Percentiles rank a stretch among this genome's conserved stretches.
Evolutionary conservation across 2,888 invertebrate genomes (phyloP).

Genomic region (Pardosa pseudoannulata): DNA sequence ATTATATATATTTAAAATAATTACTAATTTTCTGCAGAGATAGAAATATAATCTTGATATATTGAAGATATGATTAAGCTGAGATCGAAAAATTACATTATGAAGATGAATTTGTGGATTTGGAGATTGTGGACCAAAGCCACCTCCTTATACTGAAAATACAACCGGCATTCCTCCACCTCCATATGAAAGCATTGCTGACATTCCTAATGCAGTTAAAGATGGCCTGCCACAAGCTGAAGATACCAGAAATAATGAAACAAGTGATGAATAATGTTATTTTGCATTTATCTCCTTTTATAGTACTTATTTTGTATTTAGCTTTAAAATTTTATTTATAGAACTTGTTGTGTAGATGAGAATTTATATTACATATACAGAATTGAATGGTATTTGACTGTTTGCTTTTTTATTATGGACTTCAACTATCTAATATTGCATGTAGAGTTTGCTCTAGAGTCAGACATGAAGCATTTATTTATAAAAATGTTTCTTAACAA

Average conservation of each 20-base stretch:
- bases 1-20: too few relatives aligned
- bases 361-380: too few relatives aligned
- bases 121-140: constrained; percentile 78
- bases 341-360: background rate
- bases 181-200: constrained; percentile 78
- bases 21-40: too few relatives aligned
- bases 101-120: constrained; percentile 78
- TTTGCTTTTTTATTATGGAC: too few relatives aligned
- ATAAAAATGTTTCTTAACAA: too few relatives aligned
- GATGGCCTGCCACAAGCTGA: background rate
- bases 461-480: too few relatives aligned
- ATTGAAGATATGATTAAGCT: constrained; percentile 20
- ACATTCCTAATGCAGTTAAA: constrained; percentile 62
- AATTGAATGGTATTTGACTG: too few relatives aligned
- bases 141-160: constrained; percentile 79
- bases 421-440: too few relatives aligned
- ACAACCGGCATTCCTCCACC: constrained; percentile 80
- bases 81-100: constrained; percentile 76
- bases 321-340: background rate
- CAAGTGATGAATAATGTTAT: background rate
- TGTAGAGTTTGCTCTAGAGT: too few relatives aligned
- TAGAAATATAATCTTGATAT: too few relatives aligned
- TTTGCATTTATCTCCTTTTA: background rate
- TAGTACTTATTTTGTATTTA: constrained; percentile 3
- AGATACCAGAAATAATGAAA: background rate